Evolutionary conservation across 2,888 invertebrate species (phyloP).

Genomic region (Tetragonisca angustula): DNA sequence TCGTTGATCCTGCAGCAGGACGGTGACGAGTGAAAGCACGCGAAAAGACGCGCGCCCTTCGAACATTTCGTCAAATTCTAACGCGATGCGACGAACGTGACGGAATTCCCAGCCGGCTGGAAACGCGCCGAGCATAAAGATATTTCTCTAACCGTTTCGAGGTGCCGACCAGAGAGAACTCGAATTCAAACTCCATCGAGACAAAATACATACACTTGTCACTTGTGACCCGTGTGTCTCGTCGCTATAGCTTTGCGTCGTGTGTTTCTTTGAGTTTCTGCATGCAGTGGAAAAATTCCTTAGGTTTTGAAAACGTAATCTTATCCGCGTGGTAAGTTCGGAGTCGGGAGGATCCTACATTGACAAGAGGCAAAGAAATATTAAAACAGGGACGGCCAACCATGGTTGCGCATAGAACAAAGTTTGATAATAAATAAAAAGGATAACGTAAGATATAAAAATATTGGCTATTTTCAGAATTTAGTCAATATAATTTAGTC

Average conservation of each 20-base stretch:
- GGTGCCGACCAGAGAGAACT: conserved; percentile 12
- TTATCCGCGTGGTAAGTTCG: no score
- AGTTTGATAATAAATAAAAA: no score
- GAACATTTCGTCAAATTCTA: conserved; percentile 70
- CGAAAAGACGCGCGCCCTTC: conserved; percentile 56
- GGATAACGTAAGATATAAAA: no score
- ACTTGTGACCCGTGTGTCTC: conserved; percentile 18
- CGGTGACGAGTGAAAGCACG: conserved; percentile 56
- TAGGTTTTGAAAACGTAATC: no score
- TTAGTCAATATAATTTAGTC: no score
- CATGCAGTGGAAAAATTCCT: background rate
- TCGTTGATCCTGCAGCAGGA: conserved; percentile 37
- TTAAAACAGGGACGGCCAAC: no score
- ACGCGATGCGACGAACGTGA: conserved; percentile 67
- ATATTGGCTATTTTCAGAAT: no score
- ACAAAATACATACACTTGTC: conserved; percentile 33
- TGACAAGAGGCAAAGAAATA: no score
- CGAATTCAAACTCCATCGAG: conserved; percentile 11
- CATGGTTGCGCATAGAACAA: no score
- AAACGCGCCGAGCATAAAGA: conserved; percentile 51
- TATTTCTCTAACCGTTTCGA: conserved; percentile 62
- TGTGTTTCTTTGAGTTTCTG: background rate
- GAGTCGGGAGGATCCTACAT: no score
- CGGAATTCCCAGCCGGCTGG: conserved; percentile 59
- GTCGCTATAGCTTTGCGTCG: background rate